Conservation (phyloP, 2,888 invertebrate genomes). For the Volucella zonaria region DNA sequence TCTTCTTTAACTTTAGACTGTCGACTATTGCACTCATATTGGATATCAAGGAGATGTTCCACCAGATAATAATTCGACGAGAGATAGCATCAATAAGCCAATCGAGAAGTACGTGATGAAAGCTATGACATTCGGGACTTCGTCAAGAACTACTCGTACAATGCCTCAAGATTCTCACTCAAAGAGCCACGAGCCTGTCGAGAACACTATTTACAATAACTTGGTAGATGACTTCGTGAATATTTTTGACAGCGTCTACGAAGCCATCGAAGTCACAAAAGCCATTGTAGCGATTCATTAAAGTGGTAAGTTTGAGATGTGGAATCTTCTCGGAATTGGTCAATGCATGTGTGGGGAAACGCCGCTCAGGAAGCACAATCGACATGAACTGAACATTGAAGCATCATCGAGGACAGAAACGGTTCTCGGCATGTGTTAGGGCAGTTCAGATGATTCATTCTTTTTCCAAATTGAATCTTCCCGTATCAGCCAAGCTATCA, state of each 20-base stretch:
- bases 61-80: conserved; percentile 44
- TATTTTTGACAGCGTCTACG: conserved; percentile 76
- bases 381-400: conserved; percentile 15
- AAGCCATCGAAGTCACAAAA: conserved; percentile 75
- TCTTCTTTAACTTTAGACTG: conserved; percentile 79
- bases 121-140: conserved; percentile 74
- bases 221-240: conserved; percentile 40
- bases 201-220: conserved; percentile 46
- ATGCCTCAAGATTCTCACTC: conserved; percentile 37
- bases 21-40: conserved; percentile 76
- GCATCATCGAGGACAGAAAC: neutral
- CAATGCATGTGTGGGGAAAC: neutral
- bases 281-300: conserved; percentile 14
- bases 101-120: too few species aligned
- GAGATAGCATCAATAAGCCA: conserved; percentile 14
- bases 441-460: neutral
- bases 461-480: conserved; percentile 4
- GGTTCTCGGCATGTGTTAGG: conserved; percentile 15
- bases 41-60: conserved; percentile 74
- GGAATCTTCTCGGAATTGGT: conserved; percentile 2
- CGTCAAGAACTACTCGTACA: conserved; percentile 57
- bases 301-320: conserved; percentile 6
- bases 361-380: neutral
- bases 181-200: conserved; percentile 49
- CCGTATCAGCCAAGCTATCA: conserved; percentile 21